phyloP scores from a whole-genome alignment of 2,797 vertebrate species.

The Paramormyrops hopkinsi region DNA sequence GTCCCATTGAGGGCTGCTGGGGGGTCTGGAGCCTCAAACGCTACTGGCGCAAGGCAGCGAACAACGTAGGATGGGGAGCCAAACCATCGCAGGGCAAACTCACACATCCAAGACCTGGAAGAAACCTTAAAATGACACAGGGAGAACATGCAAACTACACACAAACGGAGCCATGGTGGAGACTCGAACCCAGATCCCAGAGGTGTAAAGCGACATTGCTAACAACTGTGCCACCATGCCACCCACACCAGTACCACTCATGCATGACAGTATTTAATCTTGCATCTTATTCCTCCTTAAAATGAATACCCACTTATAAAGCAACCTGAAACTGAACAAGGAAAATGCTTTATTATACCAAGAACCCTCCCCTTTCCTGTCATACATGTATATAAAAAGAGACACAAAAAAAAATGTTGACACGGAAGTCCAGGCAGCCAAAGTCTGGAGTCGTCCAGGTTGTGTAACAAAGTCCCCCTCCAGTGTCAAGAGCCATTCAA shows the following conservation, averaged over 20 bases:
- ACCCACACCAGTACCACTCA: not conserved
- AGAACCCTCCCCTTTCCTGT: not conserved
- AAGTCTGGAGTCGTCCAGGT: not conserved
- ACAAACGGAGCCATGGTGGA: not conserved
- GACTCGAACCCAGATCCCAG: not conserved
- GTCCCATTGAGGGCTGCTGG: no score
- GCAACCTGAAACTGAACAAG: slow-evolving; percentile 10
- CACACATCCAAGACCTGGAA: not conserved
- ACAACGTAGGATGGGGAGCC: no score
- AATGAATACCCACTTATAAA: not conserved
- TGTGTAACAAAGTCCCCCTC: not conserved
- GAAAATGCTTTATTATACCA: slow-evolving; percentile 21
- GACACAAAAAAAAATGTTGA: not conserved
- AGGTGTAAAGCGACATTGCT: not conserved
- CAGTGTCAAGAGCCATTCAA: not conserved
- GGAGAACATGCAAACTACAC: not conserved
- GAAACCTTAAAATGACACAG: not conserved
- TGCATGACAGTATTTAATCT: not conserved
- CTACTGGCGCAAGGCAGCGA: not conserved
- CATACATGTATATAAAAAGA: slow-evolving; percentile 11
- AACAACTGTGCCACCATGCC: not conserved
- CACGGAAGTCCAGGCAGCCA: not conserved
- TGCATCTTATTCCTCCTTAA: not conserved
- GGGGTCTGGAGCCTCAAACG: not conserved
- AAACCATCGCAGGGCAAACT: no score